A percentile compares a stretch with the other conserved stretches of the same genome.
Conservation (phyloP, 2,888 invertebrate genomes). For the Pammene fasciana region DNA sequence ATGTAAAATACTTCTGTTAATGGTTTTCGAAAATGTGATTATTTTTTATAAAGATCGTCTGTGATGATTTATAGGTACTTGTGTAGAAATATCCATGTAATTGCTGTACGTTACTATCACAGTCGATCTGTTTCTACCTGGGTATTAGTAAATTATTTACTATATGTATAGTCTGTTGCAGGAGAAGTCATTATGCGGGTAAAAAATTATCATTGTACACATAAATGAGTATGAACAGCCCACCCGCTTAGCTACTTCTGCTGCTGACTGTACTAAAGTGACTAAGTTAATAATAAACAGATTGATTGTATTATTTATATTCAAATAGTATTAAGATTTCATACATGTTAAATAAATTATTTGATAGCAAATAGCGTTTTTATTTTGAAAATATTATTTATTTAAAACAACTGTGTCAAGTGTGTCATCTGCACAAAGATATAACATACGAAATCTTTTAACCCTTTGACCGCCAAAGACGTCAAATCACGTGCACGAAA, state of each 20-base stretch:
- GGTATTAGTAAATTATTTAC: conserved; percentile 23
- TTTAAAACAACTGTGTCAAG: neutral
- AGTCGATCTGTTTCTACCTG: conserved; percentile 4
- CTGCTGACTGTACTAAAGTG: neutral
- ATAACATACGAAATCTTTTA: too few relatives aligned
- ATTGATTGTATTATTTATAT: conserved; percentile 57
- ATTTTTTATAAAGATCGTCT: conserved; percentile 25
- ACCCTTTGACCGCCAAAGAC: too few relatives aligned
- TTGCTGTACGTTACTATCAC: neutral
- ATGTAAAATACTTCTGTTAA: conserved; percentile 10
- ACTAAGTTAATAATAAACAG: conserved; percentile 30
- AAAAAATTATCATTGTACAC: too few relatives aligned
- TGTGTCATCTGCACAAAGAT: too few relatives aligned
- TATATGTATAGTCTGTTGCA: neutral
- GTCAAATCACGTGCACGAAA: too few relatives aligned
- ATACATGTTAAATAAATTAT: conserved; percentile 61
- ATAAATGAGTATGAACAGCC: too few relatives aligned
- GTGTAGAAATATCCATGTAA: neutral
- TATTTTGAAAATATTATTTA: conserved; percentile 7
- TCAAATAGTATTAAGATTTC: conserved; percentile 59
- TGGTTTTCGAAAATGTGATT: conserved; percentile 34
- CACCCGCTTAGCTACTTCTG: too few relatives aligned
- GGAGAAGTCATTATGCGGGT: too few relatives aligned
- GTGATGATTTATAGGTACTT: neutral
- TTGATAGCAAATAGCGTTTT: conserved; percentile 44